Conservation (phyloP, 1,140 invertebrate genomes). For the Anthonomus grandis region DNA sequence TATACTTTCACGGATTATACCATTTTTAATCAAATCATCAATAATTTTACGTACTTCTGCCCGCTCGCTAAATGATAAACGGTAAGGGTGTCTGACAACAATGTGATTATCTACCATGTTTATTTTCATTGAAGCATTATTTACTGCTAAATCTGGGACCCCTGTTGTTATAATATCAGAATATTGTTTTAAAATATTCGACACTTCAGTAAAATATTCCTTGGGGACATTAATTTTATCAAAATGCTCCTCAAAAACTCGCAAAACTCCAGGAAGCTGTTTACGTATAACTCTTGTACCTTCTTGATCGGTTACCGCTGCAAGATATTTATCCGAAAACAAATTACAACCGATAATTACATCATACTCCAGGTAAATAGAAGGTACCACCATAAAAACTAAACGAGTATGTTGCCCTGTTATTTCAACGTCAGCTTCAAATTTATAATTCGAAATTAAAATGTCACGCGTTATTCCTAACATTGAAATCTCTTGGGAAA, state of each 20-base stretch:
- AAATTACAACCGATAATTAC: too few species aligned
- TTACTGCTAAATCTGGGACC: conserved; percentile 6
- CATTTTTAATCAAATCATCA: conserved; percentile 34
- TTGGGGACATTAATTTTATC: background rate
- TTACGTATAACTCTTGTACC: conserved; percentile 11
- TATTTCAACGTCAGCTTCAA: too few species aligned
- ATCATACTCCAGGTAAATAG: too few species aligned
- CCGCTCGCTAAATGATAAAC: conserved; percentile 9
- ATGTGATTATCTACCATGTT: background rate
- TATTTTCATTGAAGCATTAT: conserved; percentile 5
- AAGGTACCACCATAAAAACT: too few species aligned
- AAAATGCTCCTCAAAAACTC: background rate
- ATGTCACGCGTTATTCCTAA: too few species aligned
- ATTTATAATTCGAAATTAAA: too few species aligned
- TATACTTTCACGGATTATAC: conserved; percentile 43
- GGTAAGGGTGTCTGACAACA: conserved; percentile 17
- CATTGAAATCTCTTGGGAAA: too few species aligned
- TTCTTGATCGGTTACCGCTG: conserved; percentile 4
- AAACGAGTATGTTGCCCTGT: too few species aligned
- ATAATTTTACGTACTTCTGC: conserved; percentile 13
- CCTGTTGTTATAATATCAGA: conserved; percentile 1
- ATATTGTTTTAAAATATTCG: background rate
- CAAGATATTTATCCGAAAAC: too few species aligned
- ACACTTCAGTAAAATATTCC: background rate
- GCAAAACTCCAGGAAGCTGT: background rate